A percentile compares a stretch with the other conserved stretches of the same genome.
Evolutionary conservation across 1,140 invertebrate genomes (phyloP).

Genomic region (Drosophila funebris): DNA sequence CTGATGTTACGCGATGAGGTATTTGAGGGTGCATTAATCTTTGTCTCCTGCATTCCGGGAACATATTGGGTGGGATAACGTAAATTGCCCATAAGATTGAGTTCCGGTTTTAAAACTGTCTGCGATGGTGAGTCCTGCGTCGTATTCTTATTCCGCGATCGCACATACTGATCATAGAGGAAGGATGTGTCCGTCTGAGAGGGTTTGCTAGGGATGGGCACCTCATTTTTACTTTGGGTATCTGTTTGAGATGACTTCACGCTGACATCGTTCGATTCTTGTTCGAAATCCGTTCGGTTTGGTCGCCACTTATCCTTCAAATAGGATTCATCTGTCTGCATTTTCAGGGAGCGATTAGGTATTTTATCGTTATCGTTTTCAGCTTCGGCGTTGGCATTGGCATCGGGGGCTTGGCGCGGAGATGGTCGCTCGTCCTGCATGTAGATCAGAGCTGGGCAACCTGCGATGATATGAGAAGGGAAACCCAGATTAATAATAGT

Average conservation of each 20-base stretch:
- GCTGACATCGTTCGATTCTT: not conserved
- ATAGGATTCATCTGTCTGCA: slow-evolving; percentile 57
- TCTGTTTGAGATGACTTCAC: not conserved
- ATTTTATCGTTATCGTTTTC: not conserved
- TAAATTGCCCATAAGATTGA: not conserved
- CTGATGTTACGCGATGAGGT: not conserved
- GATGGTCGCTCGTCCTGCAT: slow-evolving; percentile 55
- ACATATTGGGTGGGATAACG: slow-evolving; percentile 34
- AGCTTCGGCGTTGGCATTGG: not conserved
- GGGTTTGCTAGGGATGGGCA: slow-evolving; percentile 7
- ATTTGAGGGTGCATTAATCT: not conserved
- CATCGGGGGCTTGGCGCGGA: not conserved
- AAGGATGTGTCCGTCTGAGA: slow-evolving; percentile 54
- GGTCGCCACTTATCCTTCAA: slow-evolving; percentile 19
- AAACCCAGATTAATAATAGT: slow-evolving; percentile 7
- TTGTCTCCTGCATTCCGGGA: not conserved
- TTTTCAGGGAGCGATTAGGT: slow-evolving; percentile 24
- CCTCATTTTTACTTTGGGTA: not conserved
- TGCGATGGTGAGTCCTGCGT: slow-evolving; percentile 3
- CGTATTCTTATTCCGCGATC: not conserved
- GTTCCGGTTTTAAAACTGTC: not conserved
- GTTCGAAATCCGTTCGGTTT: not conserved
- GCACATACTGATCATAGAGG: slow-evolving; percentile 20
- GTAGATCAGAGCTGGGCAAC: slow-evolving; percentile 67
- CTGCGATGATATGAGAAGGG: slow-evolving; percentile 23